Base-by-base conservation (phyloP, 2,888 invertebrate species). In the Eugnorisma glareosa region DNA sequence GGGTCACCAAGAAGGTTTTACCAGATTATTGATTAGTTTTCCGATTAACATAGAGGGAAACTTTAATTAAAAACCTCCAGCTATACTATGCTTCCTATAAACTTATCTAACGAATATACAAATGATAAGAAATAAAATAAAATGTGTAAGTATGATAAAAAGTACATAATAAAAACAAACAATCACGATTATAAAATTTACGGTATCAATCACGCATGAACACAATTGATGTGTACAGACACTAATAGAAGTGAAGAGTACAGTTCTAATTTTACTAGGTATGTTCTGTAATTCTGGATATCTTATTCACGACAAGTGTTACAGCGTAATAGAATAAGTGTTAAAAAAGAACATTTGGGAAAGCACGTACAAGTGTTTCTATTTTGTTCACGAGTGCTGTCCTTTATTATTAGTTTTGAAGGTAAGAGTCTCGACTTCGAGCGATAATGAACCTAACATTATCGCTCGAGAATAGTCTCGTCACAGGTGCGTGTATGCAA, bases 131-230 rank as follows among this genome's bases (percentile, higher is more conserved):
- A 64, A 15, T n/a, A 61, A 66, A 54, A 51, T 57, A 54, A 8
- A 35, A 71, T 15, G 67, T n/a, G 11, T 54, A 35, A 37, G 7
- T 43, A 28, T 43, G 10, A 40, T 24, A 31, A 68, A 70, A 69
- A 57, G 4, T 43, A 28, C 57, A 24, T 24, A 35, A 43, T 59
- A 61, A 59, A 82, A 82, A 74, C 45, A 45, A 73, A 78, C n/a
- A 66, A 73, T 61, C 83, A 84, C 83, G 86, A 73, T 67, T 64
- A 24, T 67, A 24, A 63, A 59, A 66, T 54, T 18, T 70, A 82
- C 15, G 59, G 31, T 63, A 72, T 86, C 67, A 69, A 75, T 75
- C 73, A 86, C 48, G 68, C 13, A 72, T 45, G 51, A 15, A 61
- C n/a, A 61, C 35, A 57, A 67, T 72, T 73, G 73, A 83, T 75